Conservation (phyloP, 2,113 vertebrate genomes). For the Haplochromis burtoni region DNA sequence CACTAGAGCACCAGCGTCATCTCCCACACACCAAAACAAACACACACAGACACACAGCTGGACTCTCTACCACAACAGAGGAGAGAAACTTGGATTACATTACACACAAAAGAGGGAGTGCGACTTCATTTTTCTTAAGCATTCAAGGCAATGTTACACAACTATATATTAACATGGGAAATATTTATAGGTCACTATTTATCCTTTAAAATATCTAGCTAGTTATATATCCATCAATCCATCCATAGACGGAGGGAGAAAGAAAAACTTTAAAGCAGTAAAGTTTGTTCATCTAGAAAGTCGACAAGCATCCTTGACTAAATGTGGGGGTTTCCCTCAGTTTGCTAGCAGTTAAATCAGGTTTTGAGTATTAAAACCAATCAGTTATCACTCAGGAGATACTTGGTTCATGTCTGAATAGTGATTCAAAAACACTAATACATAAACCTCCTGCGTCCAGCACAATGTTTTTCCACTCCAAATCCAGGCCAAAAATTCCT, state of each 20-base stretch:
- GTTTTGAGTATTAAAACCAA: not conserved
- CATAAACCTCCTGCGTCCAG: not conserved
- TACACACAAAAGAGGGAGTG: not conserved
- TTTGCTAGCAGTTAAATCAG: not conserved
- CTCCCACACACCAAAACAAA: not conserved
- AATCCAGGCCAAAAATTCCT: slow-evolving; percentile 7
- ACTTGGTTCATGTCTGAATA: not conserved
- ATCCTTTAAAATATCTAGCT: not conserved
- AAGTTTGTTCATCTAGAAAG: not conserved
- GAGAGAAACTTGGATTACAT: not conserved
- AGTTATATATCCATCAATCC: not conserved
- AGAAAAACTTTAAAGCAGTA: not conserved
- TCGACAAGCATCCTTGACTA: not conserved
- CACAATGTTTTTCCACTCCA: slow-evolving; percentile 19
- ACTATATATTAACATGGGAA: not conserved
- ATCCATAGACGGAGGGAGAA: accelerated
- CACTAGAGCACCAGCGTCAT: not conserved
- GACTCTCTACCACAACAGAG: not conserved
- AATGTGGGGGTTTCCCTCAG: not conserved
- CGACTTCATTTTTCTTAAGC: not conserved
- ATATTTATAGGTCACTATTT: not conserved
- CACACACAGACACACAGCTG: not conserved
- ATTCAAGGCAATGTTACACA: not conserved
- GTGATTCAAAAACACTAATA: not conserved
- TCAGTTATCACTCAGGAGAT: not conserved